These are phyloP conservation scores for Protonibea diacanthus DNA, from an alignment of 2,797 vertebrate species.

Conservation along the genomic window DNA sequence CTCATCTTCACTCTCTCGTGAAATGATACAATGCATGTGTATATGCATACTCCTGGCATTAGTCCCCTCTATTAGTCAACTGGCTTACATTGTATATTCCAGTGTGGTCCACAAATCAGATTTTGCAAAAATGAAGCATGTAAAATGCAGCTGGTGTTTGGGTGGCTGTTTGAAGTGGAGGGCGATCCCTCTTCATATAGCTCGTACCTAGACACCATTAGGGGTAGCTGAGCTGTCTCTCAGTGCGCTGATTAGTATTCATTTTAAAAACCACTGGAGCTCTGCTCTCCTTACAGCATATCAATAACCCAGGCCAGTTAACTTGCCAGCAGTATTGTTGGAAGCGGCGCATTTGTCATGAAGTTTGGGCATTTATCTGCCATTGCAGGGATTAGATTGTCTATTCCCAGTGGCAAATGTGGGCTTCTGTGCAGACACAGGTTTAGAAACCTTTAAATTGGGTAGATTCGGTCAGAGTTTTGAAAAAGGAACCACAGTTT, in stretches of 20 bases:
- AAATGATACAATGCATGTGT: not conserved
- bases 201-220: slow-evolving; percentile 64
- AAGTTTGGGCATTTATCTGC: slow-evolving; percentile 60
- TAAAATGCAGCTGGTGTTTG: slow-evolving; percentile 68
- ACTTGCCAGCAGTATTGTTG: slow-evolving; percentile 56
- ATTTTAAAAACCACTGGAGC: slow-evolving; percentile 59
- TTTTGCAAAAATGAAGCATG: slow-evolving; percentile 62
- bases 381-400: slow-evolving; percentile 44
- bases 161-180: slow-evolving; percentile 62
- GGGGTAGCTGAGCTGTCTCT: slow-evolving; percentile 66
- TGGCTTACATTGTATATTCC: slow-evolving; percentile 52
- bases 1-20: slow-evolving; percentile 32
- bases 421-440: not conserved
- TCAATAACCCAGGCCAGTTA: slow-evolving; percentile 65
- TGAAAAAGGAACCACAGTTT: not conserved
- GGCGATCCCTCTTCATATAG: slow-evolving; percentile 63
- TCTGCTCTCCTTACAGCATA: slow-evolving; percentile 59
- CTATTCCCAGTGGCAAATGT: slow-evolving; percentile 31
- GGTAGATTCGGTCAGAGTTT: not conserved
- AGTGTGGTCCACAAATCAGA: slow-evolving; percentile 52
- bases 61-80: slow-evolving; percentile 30
- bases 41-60: not conserved
- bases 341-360: slow-evolving; percentile 61
- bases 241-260: slow-evolving; percentile 72
- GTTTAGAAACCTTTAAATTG: not conserved